Evolutionary conservation across 2,113 vertebrate genomes (phyloP).

Genomic region (Setophaga kirtlandii): DNA sequence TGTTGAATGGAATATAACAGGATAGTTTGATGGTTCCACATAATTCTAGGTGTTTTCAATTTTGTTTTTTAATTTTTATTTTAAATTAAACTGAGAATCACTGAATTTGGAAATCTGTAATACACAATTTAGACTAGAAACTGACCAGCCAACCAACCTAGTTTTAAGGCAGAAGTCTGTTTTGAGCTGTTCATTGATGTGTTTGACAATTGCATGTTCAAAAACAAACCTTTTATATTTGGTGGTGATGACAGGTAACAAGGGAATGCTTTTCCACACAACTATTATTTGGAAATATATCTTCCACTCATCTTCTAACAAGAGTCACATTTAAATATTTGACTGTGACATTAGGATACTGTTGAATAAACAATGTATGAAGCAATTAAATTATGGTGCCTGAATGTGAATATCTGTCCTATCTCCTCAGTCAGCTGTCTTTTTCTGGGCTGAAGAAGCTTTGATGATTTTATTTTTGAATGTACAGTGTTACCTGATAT

Average conservation of each 20-base stretch:
- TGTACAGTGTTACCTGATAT: fast-evolving
- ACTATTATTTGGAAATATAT: background rate
- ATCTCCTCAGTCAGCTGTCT: background rate
- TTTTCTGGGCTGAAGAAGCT: background rate
- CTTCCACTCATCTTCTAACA: background rate
- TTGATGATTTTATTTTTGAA: background rate
- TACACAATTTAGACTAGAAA: background rate
- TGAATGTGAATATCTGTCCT: background rate
- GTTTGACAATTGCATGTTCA: background rate
- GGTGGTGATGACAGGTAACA: background rate
- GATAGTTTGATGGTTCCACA: background rate
- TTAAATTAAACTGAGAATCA: background rate
- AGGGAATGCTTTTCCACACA: background rate
- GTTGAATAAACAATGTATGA: background rate
- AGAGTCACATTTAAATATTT: background rate
- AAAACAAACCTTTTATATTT: background rate
- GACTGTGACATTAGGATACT: background rate
- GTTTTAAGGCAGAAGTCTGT: background rate
- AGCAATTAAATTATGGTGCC: background rate
- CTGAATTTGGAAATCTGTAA: background rate
- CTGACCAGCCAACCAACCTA: background rate
- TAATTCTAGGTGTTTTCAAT: background rate
- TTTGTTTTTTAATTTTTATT: background rate
- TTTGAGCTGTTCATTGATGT: background rate
- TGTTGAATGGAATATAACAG: background rate